These are phyloP conservation scores for Pristionchus fissidentatus DNA, from an alignment of 2,888 invertebrate species.

Conservation along the genomic window DNA sequence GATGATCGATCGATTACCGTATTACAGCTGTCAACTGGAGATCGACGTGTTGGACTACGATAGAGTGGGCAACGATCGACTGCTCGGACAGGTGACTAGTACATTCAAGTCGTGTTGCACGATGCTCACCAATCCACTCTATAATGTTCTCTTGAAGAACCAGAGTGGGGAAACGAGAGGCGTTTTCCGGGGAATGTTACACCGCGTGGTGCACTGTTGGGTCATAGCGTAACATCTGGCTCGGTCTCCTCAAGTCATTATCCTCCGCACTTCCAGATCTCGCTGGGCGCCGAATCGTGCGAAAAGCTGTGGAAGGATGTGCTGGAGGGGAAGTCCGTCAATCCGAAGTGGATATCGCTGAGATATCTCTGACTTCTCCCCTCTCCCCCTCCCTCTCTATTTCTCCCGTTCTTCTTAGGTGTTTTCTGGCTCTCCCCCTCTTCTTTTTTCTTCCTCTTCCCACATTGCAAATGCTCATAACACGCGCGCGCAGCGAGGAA, in stretches of 20 bases:
- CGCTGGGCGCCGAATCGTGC: constrained; percentile 44
- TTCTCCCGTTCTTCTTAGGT: constrained; percentile 4
- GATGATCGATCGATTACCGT: background rate
- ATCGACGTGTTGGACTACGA: constrained; percentile 58
- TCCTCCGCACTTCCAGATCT: constrained; percentile 47
- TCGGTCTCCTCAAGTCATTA: background rate
- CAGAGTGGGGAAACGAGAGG: no score
- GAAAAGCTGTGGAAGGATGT: constrained; percentile 54
- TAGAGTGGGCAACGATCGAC: constrained; percentile 50
- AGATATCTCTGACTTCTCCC: constrained; percentile 24
- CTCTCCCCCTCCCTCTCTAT: background rate
- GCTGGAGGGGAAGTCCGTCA: constrained; percentile 48
- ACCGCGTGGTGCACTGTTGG: constrained; percentile 15
- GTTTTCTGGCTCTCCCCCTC: background rate
- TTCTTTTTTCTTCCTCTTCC: background rate
- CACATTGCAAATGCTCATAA: constrained; percentile 39
- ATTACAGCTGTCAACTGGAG: constrained; percentile 59
- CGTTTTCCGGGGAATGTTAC: no score
- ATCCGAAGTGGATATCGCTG: constrained; percentile 51
- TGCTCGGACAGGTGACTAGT: constrained; percentile 46
- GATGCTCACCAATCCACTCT: background rate
- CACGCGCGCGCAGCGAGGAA: constrained; percentile 14
- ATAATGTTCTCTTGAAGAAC: background rate
- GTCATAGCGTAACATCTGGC: constrained; percentile 40
- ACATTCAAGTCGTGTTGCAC: background rate